Conservation (phyloP, 2,113 vertebrate genomes). For the Siniperca knerii region DNA sequence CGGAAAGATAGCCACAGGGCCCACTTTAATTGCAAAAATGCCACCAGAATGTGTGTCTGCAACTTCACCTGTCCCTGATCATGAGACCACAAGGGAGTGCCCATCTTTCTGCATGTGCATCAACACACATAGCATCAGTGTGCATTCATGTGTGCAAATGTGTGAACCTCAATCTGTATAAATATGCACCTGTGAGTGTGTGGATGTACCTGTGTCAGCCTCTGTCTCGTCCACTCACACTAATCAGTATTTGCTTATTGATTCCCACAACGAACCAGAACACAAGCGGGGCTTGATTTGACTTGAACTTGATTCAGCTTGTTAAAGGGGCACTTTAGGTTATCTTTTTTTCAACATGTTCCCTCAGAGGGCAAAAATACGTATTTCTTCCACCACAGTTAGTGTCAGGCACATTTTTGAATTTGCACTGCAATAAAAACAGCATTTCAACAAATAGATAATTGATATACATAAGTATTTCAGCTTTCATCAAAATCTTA, state of each 20-base stretch:
- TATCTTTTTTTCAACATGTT: neutral
- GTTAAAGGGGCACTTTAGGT: neutral
- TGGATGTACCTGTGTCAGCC: constrained; percentile 17
- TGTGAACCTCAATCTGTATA: constrained; percentile 43
- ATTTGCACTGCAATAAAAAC: neutral
- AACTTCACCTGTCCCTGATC: constrained; percentile 75
- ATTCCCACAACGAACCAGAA: constrained; percentile 39
- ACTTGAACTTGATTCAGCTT: constrained; percentile 30
- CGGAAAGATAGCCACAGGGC: constrained; percentile 79
- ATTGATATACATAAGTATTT: neutral
- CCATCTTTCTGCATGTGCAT: constrained; percentile 46
- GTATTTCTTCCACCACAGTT: neutral
- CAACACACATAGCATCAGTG: constrained; percentile 36
- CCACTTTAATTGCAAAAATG: constrained; percentile 83
- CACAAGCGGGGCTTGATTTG: constrained; percentile 17
- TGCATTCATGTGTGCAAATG: constrained; percentile 55
- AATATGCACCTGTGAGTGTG: constrained; percentile 48
- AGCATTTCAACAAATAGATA: neutral
- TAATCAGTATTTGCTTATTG: constrained; percentile 50
- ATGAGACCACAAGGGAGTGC: constrained; percentile 63
- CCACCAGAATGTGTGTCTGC: constrained; percentile 76
- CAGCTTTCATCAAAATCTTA: neutral
- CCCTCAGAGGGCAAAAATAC: neutral
- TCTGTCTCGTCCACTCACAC: constrained; percentile 28
- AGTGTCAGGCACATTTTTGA: neutral